These are phyloP conservation scores for Bombus balteatus DNA, from an alignment of 1,140 invertebrate species.

Conservation along the genomic window DNA sequence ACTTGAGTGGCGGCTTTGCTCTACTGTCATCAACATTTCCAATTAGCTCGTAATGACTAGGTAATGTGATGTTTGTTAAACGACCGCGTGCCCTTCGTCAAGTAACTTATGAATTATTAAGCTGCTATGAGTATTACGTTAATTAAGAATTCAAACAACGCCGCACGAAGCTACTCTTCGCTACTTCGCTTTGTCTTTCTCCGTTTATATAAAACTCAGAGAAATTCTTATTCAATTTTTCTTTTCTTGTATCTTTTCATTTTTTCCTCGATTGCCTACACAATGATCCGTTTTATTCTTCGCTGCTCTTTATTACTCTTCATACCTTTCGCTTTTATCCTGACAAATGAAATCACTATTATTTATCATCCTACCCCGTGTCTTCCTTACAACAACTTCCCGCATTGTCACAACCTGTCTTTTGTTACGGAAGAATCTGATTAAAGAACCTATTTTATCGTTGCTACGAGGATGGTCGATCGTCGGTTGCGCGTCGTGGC, in stretches of 20 bases:
- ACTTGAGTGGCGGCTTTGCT: constrained; percentile 53
- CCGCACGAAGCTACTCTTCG: constrained; percentile 42
- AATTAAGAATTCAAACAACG: constrained; percentile 72
- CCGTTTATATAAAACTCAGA: neutral
- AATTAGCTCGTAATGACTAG: constrained; percentile 73
- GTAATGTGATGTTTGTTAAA: constrained; percentile 52
- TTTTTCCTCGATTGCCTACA: neutral
- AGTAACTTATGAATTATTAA: constrained; percentile 74
- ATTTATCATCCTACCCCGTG: constrained; percentile 54
- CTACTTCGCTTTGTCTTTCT: neutral
- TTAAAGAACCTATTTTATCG: constrained; percentile 21
- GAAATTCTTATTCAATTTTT: neutral
- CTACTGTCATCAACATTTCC: constrained; percentile 74
- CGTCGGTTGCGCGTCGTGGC: neutral
- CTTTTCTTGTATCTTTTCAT: neutral
- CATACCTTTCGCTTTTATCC: neutral
- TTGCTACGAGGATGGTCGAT: neutral
- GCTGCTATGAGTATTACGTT: constrained; percentile 59
- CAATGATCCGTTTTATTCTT: neutral
- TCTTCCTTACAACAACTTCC: constrained; percentile 27
- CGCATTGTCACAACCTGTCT: neutral
- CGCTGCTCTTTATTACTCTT: constrained; percentile 5
- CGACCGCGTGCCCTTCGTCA: constrained; percentile 10
- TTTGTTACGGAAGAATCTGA: neutral
- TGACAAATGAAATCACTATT: constrained; percentile 59